Conservation (phyloP, 37 sponge, comb jelly and placozoan genomes). For the Ianthella basta region DNA sequence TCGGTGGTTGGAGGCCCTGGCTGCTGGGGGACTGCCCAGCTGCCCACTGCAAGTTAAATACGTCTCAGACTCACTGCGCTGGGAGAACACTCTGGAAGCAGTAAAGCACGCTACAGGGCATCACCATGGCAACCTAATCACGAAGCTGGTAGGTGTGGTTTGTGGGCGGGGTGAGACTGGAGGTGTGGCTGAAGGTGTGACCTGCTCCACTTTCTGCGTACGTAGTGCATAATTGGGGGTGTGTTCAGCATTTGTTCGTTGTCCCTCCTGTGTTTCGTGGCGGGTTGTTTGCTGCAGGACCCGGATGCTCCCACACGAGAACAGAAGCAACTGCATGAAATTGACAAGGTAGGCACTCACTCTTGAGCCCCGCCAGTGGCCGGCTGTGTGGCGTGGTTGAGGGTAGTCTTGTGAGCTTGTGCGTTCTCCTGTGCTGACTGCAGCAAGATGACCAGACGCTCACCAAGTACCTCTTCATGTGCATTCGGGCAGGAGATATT, state of each 20-base stretch:
- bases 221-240: neutral
- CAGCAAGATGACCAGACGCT: constrained; percentile 82
- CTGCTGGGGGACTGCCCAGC: constrained; percentile 77
- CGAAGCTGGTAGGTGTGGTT: constrained; percentile 26
- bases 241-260: no score
- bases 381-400: neutral
- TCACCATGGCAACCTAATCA: constrained; percentile 42
- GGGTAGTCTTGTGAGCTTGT: neutral
- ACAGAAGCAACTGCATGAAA: constrained; percentile 63
- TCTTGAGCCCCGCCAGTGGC: neutral
- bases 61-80: constrained; percentile 59
- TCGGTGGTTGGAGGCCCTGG: constrained; percentile 35
- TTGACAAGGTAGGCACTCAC: constrained; percentile 59
- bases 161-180: neutral
- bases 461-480: constrained; percentile 73
- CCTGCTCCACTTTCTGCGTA: no score
- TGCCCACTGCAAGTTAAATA: constrained; percentile 70
- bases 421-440: neutral
- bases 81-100: constrained; percentile 80
- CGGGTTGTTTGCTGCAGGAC: no score
- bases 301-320: constrained; percentile 86
- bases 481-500: constrained; percentile 83
- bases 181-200: neutral
- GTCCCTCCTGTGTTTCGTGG: no score
- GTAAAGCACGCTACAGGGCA: constrained; percentile 29